Conservation (phyloP, 2,888 invertebrate species). For the Aelia acuminata region DNA sequence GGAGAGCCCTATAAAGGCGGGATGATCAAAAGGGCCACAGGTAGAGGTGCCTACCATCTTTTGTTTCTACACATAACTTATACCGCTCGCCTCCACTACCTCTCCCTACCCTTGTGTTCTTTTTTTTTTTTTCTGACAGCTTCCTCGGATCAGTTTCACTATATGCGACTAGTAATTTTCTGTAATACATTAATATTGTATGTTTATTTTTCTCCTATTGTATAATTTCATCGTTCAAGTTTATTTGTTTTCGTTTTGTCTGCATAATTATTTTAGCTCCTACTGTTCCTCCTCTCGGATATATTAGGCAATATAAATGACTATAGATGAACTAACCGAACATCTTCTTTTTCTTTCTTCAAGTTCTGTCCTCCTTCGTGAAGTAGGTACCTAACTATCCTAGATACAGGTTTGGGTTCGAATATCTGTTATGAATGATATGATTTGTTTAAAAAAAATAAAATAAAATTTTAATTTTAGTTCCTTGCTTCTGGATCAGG, state of each 20-base stretch:
- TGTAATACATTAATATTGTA: not conserved
- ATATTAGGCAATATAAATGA: too few relatives aligned
- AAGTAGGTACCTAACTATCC: too few relatives aligned
- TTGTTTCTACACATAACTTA: slow-evolving; percentile 48
- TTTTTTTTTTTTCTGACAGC: slow-evolving; percentile 34
- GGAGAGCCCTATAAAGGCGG: too few relatives aligned
- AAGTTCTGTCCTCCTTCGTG: too few relatives aligned
- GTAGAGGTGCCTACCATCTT: slow-evolving; percentile 46
- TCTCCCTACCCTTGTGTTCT: not conserved
- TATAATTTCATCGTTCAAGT: not conserved
- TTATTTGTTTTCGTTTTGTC: not conserved
- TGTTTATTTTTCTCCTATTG: not conserved
- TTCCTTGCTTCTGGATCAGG: too few relatives aligned
- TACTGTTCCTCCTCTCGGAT: not conserved
- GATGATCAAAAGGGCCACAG: slow-evolving; percentile 3
- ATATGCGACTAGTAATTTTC: not conserved
- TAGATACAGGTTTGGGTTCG: too few relatives aligned
- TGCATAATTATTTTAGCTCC: not conserved
- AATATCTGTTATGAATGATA: too few relatives aligned
- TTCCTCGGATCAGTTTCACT: slow-evolving; percentile 29
- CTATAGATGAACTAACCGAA: too few relatives aligned
- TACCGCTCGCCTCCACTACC: slow-evolving; percentile 2
- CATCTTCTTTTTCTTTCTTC: too few relatives aligned
- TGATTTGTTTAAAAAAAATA: too few relatives aligned
- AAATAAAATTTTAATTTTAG: too few relatives aligned